Evolutionary conservation across 2,797 vertebrate species (phyloP).

Genomic region (Luscinia luscinia): DNA sequence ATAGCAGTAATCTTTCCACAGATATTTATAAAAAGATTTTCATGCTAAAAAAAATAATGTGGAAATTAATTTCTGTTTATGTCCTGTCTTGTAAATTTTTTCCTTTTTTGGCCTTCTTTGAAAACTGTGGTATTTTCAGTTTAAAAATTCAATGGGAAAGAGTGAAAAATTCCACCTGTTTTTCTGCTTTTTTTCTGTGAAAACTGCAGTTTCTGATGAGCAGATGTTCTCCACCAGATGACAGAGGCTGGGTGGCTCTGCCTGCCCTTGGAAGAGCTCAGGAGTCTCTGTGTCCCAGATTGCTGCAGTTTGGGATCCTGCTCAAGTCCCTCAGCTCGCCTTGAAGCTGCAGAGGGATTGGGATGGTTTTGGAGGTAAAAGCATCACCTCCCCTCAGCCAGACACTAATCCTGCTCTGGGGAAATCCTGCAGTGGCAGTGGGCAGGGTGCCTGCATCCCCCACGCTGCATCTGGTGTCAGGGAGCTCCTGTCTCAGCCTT

Average conservation of each 20-base stretch:
- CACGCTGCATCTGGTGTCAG: accelerated
- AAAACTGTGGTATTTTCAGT: background rate
- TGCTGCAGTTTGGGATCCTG: background rate
- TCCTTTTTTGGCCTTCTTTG: background rate
- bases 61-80: slow-evolving; percentile 25
- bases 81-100: background rate
- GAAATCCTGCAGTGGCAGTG: background rate
- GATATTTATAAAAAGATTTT: slow-evolving; percentile 7
- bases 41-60: background rate
- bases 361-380: background rate
- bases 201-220: background rate
- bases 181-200: background rate
- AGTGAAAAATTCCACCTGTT: background rate
- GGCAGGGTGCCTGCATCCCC: background rate
- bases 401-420: background rate
- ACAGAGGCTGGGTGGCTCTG: background rate
- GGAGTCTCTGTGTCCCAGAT: background rate
- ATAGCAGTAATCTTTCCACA: background rate
- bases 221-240: background rate
- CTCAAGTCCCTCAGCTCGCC: accelerated
- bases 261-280: background rate
- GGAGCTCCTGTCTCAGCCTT: background rate
- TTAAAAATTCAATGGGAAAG: background rate
- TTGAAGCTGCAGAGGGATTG: background rate
- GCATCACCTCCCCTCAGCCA: background rate